Evolutionary conservation across 2,888 invertebrate genomes (phyloP).

Genomic region (Zonitis immaculata): DNA sequence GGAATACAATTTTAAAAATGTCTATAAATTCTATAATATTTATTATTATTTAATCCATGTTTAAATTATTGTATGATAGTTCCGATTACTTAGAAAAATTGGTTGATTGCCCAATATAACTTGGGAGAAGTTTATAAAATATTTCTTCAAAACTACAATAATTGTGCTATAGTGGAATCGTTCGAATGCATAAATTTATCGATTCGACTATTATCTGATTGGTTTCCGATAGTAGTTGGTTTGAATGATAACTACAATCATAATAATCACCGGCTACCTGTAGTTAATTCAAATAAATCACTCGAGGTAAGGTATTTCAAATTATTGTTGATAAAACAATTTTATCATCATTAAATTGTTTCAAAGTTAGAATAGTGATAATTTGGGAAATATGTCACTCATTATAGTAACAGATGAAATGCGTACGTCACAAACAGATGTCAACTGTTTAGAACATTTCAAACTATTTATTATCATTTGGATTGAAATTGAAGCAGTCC

Average conservation of each 20-base stretch:
- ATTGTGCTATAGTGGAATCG: not conserved
- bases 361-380: constrained; percentile 10
- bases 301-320: too few relatives aligned
- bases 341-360: not conserved
- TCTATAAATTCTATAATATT: too few relatives aligned
- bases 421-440: constrained; percentile 26
- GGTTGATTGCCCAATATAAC: not conserved
- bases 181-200: not conserved
- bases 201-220: not conserved
- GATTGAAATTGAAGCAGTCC: constrained; percentile 19
- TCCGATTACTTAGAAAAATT: too few relatives aligned
- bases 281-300: constrained; percentile 11
- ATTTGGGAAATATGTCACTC: constrained; percentile 20
- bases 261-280: not conserved
- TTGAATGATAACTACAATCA: not conserved
- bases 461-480: constrained; percentile 33
- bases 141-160: not conserved
- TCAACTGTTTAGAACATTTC: constrained; percentile 25
- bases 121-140: not conserved
- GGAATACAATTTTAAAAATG: too few relatives aligned
- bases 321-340: too few relatives aligned
- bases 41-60: too few relatives aligned
- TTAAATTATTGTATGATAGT: too few relatives aligned
- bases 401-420: constrained; percentile 29
- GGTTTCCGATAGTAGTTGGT: not conserved